Percentiles rank a stretch among this genome's conserved stretches.
phyloP scores from a whole-genome alignment of 1,140 invertebrate species.

The Lerema accius region DNA sequence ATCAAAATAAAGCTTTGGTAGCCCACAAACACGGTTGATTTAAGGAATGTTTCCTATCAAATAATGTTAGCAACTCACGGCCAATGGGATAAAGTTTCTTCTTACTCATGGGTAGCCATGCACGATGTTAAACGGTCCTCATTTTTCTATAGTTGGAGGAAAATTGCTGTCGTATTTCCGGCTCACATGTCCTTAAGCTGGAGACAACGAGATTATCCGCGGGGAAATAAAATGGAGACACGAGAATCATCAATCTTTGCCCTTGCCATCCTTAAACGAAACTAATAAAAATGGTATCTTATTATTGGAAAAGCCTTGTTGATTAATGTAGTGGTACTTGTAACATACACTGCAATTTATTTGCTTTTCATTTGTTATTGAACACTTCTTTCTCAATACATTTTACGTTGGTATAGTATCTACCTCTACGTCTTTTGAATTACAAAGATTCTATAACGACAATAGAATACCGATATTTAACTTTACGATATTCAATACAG shows the following conservation, averaged over 20 bases:
- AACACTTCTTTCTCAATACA: too few species aligned
- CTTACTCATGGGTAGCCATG: constrained; percentile 53
- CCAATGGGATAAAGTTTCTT: constrained; percentile 42
- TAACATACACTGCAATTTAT: constrained; percentile 13
- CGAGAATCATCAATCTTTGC: constrained; percentile 72
- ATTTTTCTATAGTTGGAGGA: constrained; percentile 79
- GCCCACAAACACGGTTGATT: neutral
- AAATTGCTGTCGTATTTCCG: constrained; percentile 78
- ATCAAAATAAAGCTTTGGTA: too few species aligned
- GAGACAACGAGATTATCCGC: constrained; percentile 79
- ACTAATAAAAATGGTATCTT: constrained; percentile 39
- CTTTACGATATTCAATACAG: too few species aligned
- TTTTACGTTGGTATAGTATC: too few species aligned
- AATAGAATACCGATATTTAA: too few species aligned
- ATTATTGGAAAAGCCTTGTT: constrained; percentile 27
- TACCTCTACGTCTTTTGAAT: too few species aligned
- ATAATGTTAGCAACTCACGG: constrained; percentile 28
- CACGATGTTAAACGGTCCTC: constrained; percentile 71
- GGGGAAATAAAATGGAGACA: constrained; percentile 77
- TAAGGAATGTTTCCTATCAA: neutral
- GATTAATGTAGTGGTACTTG: constrained; percentile 20
- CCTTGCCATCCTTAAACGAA: constrained; percentile 36
- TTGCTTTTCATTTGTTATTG: neutral
- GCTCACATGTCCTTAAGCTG: constrained; percentile 77
- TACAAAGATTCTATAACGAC: too few species aligned